These are phyloP conservation scores for Pyrgilauda ruficollis DNA, from an alignment of 2,113 vertebrate species.

Conservation along the genomic window DNA sequence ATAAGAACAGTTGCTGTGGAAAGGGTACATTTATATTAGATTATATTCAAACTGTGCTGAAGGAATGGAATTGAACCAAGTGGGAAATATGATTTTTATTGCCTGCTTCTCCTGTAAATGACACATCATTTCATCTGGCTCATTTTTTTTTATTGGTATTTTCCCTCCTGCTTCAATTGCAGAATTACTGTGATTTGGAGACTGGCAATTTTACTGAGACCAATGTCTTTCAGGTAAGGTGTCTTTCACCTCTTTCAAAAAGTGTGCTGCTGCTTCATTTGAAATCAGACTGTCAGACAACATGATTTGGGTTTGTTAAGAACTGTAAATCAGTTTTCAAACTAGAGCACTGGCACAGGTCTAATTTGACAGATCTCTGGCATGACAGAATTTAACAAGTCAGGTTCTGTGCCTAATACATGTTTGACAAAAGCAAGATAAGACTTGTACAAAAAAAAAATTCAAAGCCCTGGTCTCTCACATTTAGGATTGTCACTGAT, in stretches of 20 bases:
- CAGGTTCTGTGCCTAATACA: not conserved
- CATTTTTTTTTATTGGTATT: constrained; percentile 48
- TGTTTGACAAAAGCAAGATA: not conserved
- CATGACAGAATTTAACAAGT: not conserved
- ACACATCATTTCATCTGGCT: constrained; percentile 67
- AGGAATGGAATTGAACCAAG: not conserved
- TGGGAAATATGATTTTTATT: not conserved
- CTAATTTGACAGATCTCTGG: not conserved
- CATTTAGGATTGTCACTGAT: not conserved
- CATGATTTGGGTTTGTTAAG: not conserved
- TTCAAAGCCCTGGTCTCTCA: not conserved
- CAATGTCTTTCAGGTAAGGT: constrained; percentile 4
- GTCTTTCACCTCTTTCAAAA: not conserved
- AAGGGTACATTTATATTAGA: not conserved
- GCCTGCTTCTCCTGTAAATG: constrained; percentile 30
- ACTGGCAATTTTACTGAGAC: constrained; percentile 53
- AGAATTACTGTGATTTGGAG: constrained; percentile 65
- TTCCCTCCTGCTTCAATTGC: constrained; percentile 57
- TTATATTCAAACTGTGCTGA: not conserved
- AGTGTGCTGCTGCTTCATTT: not conserved
- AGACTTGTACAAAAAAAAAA: not conserved
- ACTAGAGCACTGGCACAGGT: not conserved
- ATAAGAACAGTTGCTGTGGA: not conserved
- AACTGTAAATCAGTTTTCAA: not conserved
- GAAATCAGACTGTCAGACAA: not conserved